A percentile compares a stretch with the other conserved stretches of the same genome.
phyloP scores from a whole-genome alignment of 2,113 vertebrate genomes.

The Daphoenositta chrysoptera region DNA sequence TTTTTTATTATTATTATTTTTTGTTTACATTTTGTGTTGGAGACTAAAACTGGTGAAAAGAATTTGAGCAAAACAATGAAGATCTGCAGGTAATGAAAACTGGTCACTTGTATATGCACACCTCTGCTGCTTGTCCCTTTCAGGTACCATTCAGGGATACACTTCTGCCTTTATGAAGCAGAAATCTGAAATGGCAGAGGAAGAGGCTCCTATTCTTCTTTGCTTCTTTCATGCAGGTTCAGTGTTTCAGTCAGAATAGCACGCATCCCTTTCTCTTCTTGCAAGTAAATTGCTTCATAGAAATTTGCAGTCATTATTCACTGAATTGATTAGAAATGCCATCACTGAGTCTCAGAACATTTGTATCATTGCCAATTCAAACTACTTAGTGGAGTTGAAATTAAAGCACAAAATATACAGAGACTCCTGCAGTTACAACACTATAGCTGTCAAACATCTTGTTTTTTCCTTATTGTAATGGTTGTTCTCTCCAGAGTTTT shows the following conservation, averaged over 20 bases:
- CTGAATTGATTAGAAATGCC: constrained; percentile 34
- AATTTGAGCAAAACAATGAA: not conserved
- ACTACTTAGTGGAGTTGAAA: not conserved
- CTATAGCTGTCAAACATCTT: not conserved
- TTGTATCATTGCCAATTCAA: not conserved
- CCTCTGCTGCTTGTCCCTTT: not conserved
- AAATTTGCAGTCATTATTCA: constrained; percentile 38
- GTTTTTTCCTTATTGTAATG: not conserved
- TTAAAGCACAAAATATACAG: constrained; percentile 4
- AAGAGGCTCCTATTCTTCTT: not conserved
- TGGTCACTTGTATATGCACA: not conserved
- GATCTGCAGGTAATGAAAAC: not conserved
- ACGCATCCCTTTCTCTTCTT: not conserved
- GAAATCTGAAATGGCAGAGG: not conserved
- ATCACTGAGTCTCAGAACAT: constrained; percentile 6
- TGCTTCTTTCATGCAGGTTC: not conserved
- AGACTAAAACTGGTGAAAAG: not conserved
- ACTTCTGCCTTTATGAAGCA: not conserved
- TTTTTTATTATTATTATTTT: not conserved
- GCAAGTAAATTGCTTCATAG: constrained; percentile 4
- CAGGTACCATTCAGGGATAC: not conserved
- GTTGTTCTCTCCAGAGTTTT: not conserved
- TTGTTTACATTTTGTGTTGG: not conserved
- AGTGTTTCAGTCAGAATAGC: not conserved
- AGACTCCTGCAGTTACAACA: not conserved